Evolutionary conservation across 2,113 vertebrate species (phyloP), one percentile per base, ranked within the genome.

Genomic region (Rynchops niger): DNA sequence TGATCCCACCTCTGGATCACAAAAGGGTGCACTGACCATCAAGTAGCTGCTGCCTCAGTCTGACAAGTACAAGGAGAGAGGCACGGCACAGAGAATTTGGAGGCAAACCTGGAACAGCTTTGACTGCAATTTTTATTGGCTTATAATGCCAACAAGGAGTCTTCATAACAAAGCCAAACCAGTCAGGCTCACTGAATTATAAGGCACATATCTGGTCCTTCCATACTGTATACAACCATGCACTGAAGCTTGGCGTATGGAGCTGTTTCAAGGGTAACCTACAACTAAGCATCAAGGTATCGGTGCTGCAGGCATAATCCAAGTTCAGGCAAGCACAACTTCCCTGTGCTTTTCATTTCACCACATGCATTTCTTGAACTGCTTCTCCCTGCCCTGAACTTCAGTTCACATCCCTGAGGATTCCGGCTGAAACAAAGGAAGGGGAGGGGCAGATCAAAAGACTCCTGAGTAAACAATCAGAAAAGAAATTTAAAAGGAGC

Each of bases 351-450:
- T 58, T 72, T 95, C 11, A 40, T 63, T 93, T 88, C 20, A 63
- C 21, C 72, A 71, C 0, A 1, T 50, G 38, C 26, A 34, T 29
- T 74, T 89, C 59, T 82, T 76, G 22, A 91, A 66, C 67, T 70
- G 36, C 32, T 80, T 45, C 76, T 89, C 70, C 61, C 81, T 73
- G 53, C 53, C 49, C 91, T 82, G 71, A 87, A 91, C n/a, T 70
- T 67, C 77, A 74, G 69, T 14, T 93, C 32, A 79, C 18, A 42
- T 56, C 70, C 86, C 91, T 95, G 82, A 98, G 97, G 71, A 98
- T 83, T 52, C 97, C 42, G 72, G 58, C 45, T 72, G 80, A 89
- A 91, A 88, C 88, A 90, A 94, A 95, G 76, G 80, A 94, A 91
- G 67, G 23, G 82, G 86, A 90, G 69, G 62, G 62, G 69, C 49